phyloP scores from a whole-genome alignment of 2,888 invertebrate genomes.

The Laothoe populi region DNA sequence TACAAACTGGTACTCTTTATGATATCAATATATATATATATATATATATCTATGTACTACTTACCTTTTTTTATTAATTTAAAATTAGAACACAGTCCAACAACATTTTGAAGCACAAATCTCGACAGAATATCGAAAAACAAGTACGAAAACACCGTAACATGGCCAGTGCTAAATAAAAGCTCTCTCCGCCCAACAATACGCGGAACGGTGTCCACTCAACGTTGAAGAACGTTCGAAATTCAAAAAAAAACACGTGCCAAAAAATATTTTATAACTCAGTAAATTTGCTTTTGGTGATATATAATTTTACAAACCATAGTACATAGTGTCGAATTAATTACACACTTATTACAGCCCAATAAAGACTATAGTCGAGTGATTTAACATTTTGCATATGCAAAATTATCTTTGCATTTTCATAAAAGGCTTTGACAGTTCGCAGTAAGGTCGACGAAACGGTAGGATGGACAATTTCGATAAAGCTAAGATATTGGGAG shows the following conservation, averaged over 20 bases:
- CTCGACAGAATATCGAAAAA: background rate
- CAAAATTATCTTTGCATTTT: slow-evolving; percentile 47
- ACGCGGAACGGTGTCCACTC: slow-evolving; percentile 35
- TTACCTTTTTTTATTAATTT: no score
- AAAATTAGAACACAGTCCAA: no score
- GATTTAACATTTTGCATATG: slow-evolving; percentile 12
- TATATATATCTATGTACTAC: no score
- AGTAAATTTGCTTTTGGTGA: slow-evolving; percentile 75
- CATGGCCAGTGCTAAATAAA: slow-evolving; percentile 18
- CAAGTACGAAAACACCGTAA: background rate
- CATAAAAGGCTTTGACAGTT: slow-evolving; percentile 80
- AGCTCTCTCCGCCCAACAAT: slow-evolving; percentile 16
- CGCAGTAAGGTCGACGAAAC: slow-evolving; percentile 78
- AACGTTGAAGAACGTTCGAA: slow-evolving; percentile 34
- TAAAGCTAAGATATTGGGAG: slow-evolving; percentile 67
- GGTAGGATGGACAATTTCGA: slow-evolving; percentile 81
- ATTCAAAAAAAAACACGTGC: slow-evolving; percentile 47
- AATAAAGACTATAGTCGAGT: slow-evolving; percentile 42
- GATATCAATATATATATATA: no score
- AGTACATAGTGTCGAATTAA: background rate
- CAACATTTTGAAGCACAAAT: background rate
- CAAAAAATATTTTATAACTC: slow-evolving; percentile 73
- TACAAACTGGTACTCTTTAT: no score
- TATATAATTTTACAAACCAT: slow-evolving; percentile 58
- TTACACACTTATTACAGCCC: slow-evolving; percentile 20